Evolutionary conservation across 30 jellyfish, hydroid and myxozoan species (phyloP).

Genomic region (Hydractinia symbiolongicarpus): DNA sequence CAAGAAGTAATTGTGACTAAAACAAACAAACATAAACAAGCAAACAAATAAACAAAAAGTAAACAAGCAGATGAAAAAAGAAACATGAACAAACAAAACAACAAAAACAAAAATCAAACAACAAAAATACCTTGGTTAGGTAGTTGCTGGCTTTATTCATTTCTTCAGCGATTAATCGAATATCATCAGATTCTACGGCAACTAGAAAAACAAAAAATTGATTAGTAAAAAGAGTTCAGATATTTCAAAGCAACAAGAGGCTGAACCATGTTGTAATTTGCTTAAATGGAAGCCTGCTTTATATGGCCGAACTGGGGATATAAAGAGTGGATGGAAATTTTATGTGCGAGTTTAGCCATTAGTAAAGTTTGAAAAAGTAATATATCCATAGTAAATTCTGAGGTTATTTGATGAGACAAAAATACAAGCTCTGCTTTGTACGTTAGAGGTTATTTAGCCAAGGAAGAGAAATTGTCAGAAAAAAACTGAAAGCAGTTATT

Average conservation of each 20-base stretch:
- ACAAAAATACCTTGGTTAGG: slow-evolving; percentile 41
- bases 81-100: background rate
- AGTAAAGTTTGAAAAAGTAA: too few species aligned
- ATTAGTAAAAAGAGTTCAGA: background rate
- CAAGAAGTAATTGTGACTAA: slow-evolving; percentile 54
- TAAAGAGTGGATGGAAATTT: too few species aligned
- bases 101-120: background rate
- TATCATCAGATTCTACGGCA: slow-evolving; percentile 65
- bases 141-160: slow-evolving; percentile 61
- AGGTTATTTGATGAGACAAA: too few species aligned
- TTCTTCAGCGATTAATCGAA: slow-evolving; percentile 38
- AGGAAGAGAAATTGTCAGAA: too few species aligned
- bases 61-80: background rate
- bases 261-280: too few species aligned
- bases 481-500: background rate
- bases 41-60: background rate
- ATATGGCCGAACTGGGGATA: too few species aligned
- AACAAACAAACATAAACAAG: background rate
- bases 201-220: slow-evolving; percentile 16
- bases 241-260: too few species aligned
- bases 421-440: too few species aligned
- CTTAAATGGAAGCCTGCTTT: too few species aligned
- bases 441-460: too few species aligned
- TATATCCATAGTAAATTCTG: too few species aligned
- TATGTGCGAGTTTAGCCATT: too few species aligned